Evolutionary conservation across 2,888 invertebrate genomes (phyloP).

Genomic region (Lordiphosa andalusiaca): DNA sequence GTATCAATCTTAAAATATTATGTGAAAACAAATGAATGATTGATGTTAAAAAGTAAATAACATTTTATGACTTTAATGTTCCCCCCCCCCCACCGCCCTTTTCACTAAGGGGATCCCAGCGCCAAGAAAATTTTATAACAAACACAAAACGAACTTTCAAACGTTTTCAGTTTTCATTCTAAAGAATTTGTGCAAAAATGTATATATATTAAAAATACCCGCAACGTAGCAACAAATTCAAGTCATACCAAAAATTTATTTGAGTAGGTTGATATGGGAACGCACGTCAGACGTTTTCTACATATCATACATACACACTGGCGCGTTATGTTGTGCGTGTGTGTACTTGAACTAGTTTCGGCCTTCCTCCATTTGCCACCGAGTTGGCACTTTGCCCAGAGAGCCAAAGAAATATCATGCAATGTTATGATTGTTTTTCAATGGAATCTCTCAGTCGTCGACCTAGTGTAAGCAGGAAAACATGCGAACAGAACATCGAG

Average conservation of each 20-base stretch:
- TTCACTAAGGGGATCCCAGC: not conserved
- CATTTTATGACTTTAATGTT: too few relatives aligned
- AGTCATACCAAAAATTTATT: conserved; percentile 2
- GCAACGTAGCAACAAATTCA: conserved; percentile 6
- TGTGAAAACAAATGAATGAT: too few relatives aligned
- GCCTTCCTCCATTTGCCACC: conserved; percentile 50
- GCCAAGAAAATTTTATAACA: not conserved
- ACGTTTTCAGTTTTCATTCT: conserved; percentile 6
- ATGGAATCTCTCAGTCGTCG: too few relatives aligned
- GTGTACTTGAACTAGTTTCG: conserved; percentile 48
- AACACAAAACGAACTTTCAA: too few relatives aligned
- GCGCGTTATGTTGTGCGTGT: conserved; percentile 8
- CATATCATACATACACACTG: not conserved
- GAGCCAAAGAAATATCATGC: too few relatives aligned
- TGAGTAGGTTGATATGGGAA: conserved; percentile 8
- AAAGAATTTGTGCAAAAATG: conserved; percentile 26
- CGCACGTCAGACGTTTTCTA: conserved; percentile 2
- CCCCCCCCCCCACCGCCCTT: too few relatives aligned
- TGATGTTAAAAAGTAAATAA: too few relatives aligned
- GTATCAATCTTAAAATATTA: too few relatives aligned
- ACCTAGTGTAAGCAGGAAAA: too few relatives aligned
- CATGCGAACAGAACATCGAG: too few relatives aligned
- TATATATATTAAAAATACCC: conserved; percentile 44
- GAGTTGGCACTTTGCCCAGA: conserved; percentile 9
- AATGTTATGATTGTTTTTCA: too few relatives aligned